These are phyloP conservation scores for Protaetia brevitarsis DNA, from an alignment of 1,140 invertebrate species.

Conservation along the genomic window DNA sequence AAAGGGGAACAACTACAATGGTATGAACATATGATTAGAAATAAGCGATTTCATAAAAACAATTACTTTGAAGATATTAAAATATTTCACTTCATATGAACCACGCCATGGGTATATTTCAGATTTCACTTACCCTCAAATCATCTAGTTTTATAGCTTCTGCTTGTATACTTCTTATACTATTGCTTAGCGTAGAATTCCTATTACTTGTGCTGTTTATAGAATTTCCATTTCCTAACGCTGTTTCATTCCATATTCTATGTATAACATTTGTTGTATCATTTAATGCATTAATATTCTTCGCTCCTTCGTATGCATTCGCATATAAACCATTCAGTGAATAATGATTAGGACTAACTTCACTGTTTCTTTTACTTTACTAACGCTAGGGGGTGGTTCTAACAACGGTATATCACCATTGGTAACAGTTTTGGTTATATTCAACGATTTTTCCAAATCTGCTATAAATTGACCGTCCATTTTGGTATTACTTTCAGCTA, in stretches of 20 bases:
- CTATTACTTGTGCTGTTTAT: slow-evolving; percentile 35
- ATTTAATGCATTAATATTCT: slow-evolving; percentile 29
- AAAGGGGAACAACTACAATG: too few species aligned
- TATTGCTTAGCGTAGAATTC: background rate
- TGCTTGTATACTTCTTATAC: background rate
- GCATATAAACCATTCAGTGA: slow-evolving; percentile 9
- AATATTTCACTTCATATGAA: too few species aligned
- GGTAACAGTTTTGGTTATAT: background rate
- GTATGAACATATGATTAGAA: too few species aligned
- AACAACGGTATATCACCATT: slow-evolving; percentile 27
- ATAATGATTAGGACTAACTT: background rate
- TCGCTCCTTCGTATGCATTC: background rate
- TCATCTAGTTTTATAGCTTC: background rate
- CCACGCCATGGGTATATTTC: background rate
- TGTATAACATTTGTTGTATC: slow-evolving; percentile 49
- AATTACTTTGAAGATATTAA: too few species aligned
- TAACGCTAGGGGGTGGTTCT: slow-evolving; percentile 27
- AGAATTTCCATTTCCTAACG: slow-evolving; percentile 31
- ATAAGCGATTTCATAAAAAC: too few species aligned
- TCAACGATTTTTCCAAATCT: slow-evolving; percentile 25
- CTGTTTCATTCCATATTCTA: slow-evolving; percentile 50
- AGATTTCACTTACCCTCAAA: slow-evolving; percentile 31
- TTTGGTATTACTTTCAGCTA: background rate
- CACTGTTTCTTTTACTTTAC: background rate
- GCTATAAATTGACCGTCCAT: slow-evolving; percentile 39